Base-by-base conservation (phyloP, 2,888 invertebrate genomes). In the Rhimphoctona megacephalus region DNA sequence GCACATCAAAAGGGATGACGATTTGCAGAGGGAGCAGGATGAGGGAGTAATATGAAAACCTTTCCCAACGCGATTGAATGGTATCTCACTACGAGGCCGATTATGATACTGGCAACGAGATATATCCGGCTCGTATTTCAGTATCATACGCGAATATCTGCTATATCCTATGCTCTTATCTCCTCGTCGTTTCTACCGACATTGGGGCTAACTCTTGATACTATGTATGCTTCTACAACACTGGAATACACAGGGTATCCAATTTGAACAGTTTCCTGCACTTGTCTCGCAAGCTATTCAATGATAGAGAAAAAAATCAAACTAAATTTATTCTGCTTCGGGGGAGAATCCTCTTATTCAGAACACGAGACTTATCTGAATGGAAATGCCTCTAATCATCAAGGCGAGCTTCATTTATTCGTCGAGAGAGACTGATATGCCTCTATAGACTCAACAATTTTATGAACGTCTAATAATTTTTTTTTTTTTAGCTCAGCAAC, bases 31-130 rank as follows among this genome's bases (percentile, higher is more conserved):
- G 25, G 49, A 64, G 70, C 8, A 83, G 70, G 57, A 43, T 74
- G 74, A 74, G 46, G 54, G 54, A 72, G 72, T 69, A 73, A 67
- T 78, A 78, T 25, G 14, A 66, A 85, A 85, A 77, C n/a, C 77
- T 36, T 22, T 66, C 52, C 43, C 22, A 46, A 61, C 17, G 30
- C 78, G 76, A 70, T 69, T 72, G 73, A 78, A 57, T 73, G 72
- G 72, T 30, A 25, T 69, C 14, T 57, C 46, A 69, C 39, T 54
- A 61, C 22, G 39, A 78, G 49, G 49, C 61, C 81, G 85, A 82
- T 85, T 69, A 78, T 79, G 74, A 33, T 49, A 73, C 52, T 30
- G 39, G 57, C 43, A 70, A 61, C 69, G 78, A 82, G 67, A 85
- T 73, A 73, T 39, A 85, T 77, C 78, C 77, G 73, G 39, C 46